A percentile compares a stretch with the other conserved stretches of the same genome.
phyloP scores from a whole-genome alignment of 1,140 invertebrate species.

The Samia ricini region DNA sequence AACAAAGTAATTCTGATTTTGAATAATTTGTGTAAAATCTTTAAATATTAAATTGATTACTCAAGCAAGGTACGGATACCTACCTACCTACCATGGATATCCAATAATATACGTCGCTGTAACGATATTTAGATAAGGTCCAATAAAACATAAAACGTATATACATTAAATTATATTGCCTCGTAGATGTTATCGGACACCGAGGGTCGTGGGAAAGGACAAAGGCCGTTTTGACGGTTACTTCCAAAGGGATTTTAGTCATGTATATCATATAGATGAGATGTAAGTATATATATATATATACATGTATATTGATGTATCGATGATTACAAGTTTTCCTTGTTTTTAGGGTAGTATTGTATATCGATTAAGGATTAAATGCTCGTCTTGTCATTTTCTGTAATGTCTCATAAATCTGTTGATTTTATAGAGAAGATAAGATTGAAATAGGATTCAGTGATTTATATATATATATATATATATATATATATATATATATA shows the following conservation, averaged over 20 bases:
- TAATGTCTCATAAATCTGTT: too few species aligned
- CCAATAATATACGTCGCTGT: not conserved
- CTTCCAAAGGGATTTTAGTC: not conserved
- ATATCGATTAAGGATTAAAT: not conserved
- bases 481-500: too few species aligned
- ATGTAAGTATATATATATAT: not conserved
- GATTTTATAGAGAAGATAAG: too few species aligned
- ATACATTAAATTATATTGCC: slow-evolving; percentile 24
- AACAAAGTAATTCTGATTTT: too few species aligned
- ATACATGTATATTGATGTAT: not conserved
- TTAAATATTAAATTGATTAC: too few species aligned
- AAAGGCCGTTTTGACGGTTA: slow-evolving; percentile 12
- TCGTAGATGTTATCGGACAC: slow-evolving; percentile 24
- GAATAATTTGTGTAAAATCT: too few species aligned
- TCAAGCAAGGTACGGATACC: too few species aligned
- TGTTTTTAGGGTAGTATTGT: not conserved
- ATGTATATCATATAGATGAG: not conserved
- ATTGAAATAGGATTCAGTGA: too few species aligned
- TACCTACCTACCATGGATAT: not conserved
- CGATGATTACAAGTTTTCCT: not conserved
- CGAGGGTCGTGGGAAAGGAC: slow-evolving; percentile 17
- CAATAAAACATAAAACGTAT: slow-evolving; percentile 4
- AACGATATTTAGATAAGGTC: not conserved
- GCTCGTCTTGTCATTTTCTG: too few species aligned
- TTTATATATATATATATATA: too few species aligned